Percentiles rank a stretch among this genome's conserved stretches.
Conservation (phyloP, 2,113 vertebrate genomes). For the Dasypus novemcinctus region DNA sequence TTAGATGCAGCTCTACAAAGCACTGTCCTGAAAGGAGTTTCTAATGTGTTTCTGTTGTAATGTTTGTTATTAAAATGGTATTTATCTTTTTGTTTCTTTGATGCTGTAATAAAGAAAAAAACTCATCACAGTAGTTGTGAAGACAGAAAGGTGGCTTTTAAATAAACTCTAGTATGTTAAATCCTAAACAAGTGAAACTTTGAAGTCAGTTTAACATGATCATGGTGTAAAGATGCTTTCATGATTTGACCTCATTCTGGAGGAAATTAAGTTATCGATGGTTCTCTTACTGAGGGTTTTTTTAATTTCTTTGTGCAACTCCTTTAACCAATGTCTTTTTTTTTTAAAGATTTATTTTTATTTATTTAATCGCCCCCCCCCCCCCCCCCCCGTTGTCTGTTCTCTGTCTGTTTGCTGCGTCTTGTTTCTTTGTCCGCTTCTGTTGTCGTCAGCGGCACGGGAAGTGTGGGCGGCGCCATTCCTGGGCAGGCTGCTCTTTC, state of each 20-base stretch:
- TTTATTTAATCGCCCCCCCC: too few species aligned
- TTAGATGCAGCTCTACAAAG: background rate
- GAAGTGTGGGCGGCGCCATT: too few species aligned
- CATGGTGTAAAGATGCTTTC: background rate
- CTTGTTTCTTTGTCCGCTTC: too few species aligned
- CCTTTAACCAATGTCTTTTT: background rate
- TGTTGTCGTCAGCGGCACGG: too few species aligned
- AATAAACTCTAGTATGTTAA: background rate
- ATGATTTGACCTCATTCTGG: background rate
- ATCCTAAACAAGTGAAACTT: background rate
- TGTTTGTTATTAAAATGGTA: background rate
- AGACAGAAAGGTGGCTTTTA: background rate
- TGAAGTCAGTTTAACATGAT: background rate
- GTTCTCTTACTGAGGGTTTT: background rate
- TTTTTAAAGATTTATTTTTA: too few species aligned
- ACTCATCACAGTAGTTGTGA: background rate
- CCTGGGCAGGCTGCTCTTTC: too few species aligned
- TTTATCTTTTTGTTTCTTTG: background rate
- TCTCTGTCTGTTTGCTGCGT: too few species aligned
- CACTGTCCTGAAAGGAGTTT: background rate
- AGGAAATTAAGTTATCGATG: background rate
- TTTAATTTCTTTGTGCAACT: background rate
- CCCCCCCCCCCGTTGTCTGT: too few species aligned
- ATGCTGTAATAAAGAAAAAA: background rate
- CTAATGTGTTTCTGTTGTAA: background rate